A percentile compares a stretch with the other conserved stretches of the same genome.
These are phyloP conservation scores for Amphibalanus amphitrite DNA, from an alignment of 1,140 invertebrate species.

Conservation along the genomic window DNA sequence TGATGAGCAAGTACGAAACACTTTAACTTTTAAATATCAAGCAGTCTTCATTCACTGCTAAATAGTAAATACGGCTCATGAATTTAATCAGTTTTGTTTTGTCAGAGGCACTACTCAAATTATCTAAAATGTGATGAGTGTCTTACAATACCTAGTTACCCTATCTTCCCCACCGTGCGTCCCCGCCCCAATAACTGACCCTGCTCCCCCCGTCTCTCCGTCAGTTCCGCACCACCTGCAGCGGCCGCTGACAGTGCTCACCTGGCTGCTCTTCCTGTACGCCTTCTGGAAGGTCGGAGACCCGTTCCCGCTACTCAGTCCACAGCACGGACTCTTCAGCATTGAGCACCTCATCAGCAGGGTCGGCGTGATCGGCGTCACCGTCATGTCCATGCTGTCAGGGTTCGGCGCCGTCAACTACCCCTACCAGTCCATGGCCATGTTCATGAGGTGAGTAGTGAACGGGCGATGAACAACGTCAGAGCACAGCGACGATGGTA, in stretches of 20 bases:
- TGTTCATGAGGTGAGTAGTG: slow-evolving; percentile 68
- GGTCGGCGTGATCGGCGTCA: slow-evolving; percentile 95
- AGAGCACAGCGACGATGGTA: too few relatives aligned
- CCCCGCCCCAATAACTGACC: too few relatives aligned
- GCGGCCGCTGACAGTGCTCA: slow-evolving; percentile 57
- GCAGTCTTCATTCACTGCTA: too few relatives aligned
- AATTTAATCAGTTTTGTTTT: too few relatives aligned
- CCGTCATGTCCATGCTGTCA: slow-evolving; percentile 95
- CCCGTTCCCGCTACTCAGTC: slow-evolving; percentile 92
- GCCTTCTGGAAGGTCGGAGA: slow-evolving; percentile 99
- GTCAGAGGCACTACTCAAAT: too few relatives aligned
- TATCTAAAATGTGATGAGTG: too few relatives aligned
- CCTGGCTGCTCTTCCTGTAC: slow-evolving; percentile 85
- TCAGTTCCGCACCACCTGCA: slow-evolving; percentile 67
- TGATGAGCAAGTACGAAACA: too few relatives aligned
- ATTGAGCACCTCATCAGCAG: slow-evolving; percentile 89
- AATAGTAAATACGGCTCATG: too few relatives aligned
- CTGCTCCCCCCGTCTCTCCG: neutral
- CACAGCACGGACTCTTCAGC: slow-evolving; percentile 78
- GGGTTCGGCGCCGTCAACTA: slow-evolving; percentile 99
- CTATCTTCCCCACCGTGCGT: too few relatives aligned
- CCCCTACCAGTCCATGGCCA: slow-evolving; percentile 97
- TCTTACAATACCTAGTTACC: too few relatives aligned
- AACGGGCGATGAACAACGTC: too few relatives aligned
- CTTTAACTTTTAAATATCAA: too few relatives aligned